A percentile compares a stretch with the other conserved stretches of the same genome.
Evolutionary conservation across 2,113 vertebrate species (phyloP).

Genomic region (Hydropotes inermis): DNA sequence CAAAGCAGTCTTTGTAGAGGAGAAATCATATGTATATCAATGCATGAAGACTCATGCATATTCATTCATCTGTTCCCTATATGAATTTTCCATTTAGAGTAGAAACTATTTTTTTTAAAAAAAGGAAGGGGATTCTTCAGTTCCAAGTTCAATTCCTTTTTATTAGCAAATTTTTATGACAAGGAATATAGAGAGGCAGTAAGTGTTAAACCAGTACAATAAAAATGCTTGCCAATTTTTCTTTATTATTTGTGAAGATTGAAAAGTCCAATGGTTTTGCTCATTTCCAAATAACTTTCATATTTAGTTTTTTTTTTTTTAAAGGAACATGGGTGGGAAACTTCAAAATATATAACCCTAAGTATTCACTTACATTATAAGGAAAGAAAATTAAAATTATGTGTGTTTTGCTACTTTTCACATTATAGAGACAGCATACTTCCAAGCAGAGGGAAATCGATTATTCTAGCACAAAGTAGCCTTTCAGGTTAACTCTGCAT

Average conservation of each 20-base stretch:
- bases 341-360: slow-evolving; percentile 61
- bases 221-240: slow-evolving; percentile 44
- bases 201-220: slow-evolving; percentile 8
- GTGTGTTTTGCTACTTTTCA: slow-evolving; percentile 54
- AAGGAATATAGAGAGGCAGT: background rate
- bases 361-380: slow-evolving; percentile 49
- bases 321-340: slow-evolving; percentile 58
- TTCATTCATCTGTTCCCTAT: slow-evolving; percentile 52
- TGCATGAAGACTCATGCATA: slow-evolving; percentile 59
- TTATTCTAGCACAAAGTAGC: slow-evolving; percentile 71
- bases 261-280: slow-evolving; percentile 10
- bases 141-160: slow-evolving; percentile 43
- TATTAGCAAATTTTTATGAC: slow-evolving; percentile 49
- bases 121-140: background rate
- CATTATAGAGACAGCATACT: slow-evolving; percentile 68
- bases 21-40: slow-evolving; percentile 56
- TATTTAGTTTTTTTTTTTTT: slow-evolving; percentile 51
- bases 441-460: slow-evolving; percentile 56
- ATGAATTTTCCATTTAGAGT: slow-evolving; percentile 59
- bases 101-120: background rate
- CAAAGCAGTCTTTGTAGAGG: background rate
- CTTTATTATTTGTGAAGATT: slow-evolving; percentile 14
- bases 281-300: slow-evolving; percentile 21
- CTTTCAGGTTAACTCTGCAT: slow-evolving; percentile 71
- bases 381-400: background rate